Evolutionary conservation across 2,113 vertebrate species (phyloP).

Genomic region (Anas platyrhynchos): DNA sequence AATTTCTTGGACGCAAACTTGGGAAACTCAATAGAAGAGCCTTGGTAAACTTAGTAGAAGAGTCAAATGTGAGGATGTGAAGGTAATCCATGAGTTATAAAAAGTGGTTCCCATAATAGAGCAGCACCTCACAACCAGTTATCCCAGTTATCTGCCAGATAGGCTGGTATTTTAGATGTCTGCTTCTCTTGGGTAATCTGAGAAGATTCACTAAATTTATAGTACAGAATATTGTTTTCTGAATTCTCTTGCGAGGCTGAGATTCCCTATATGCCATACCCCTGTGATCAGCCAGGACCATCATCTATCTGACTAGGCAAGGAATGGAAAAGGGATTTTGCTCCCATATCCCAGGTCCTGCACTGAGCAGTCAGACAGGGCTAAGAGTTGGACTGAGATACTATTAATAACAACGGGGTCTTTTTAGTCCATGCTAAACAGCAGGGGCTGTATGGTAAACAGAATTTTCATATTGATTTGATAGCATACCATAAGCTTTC

Average conservation of each 20-base stretch:
- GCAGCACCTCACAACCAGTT: background rate
- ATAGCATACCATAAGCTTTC: background rate
- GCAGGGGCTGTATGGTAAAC: background rate
- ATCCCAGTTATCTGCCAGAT: background rate
- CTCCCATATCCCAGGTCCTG: background rate
- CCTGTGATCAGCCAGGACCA: background rate
- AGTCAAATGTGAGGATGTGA: background rate
- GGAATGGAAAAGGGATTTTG: background rate
- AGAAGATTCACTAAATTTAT: background rate
- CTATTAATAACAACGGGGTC: background rate
- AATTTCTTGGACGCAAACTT: background rate
- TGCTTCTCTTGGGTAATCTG: background rate
- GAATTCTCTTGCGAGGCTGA: background rate
- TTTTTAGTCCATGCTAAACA: background rate
- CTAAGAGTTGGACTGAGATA: background rate
- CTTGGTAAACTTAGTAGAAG: background rate
- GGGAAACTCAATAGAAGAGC: background rate
- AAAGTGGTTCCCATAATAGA: background rate
- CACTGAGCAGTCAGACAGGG: background rate
- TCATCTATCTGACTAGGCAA: background rate
- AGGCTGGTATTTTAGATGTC: background rate
- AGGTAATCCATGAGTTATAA: background rate
- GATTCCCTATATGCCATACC: background rate
- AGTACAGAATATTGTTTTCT: background rate
- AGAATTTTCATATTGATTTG: background rate